These are phyloP conservation scores for Pyrochroa serraticornis DNA, from an alignment of 2,888 invertebrate species.

Conservation along the genomic window DNA sequence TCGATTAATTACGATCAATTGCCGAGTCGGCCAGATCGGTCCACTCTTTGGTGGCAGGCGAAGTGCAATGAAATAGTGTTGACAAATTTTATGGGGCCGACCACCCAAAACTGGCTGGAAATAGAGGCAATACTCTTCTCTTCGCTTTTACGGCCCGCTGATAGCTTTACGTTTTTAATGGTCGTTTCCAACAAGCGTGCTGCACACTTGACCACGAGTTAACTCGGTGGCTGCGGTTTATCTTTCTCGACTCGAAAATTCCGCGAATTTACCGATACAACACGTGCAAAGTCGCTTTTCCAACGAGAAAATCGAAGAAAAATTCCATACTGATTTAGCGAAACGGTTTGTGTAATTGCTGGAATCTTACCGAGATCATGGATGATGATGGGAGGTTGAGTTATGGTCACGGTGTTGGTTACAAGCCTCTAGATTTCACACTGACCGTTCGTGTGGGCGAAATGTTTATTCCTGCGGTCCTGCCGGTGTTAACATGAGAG, in stretches of 20 bases:
- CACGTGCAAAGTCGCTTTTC: constrained; percentile 10
- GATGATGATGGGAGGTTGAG: constrained; percentile 16
- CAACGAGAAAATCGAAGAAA: neutral
- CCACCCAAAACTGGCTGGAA: constrained; percentile 28
- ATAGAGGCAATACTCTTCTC: constrained; percentile 6
- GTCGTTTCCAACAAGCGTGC: constrained; percentile 26
- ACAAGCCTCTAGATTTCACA: constrained; percentile 20
- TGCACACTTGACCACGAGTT: constrained; percentile 27
- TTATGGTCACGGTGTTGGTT: constrained; percentile 20
- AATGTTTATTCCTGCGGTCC: constrained; percentile 25
- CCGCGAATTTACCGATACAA: constrained; percentile 18
- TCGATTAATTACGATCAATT: constrained; percentile 28
- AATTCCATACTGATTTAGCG: neutral
- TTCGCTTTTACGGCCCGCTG: constrained; percentile 13
- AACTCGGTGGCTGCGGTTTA: constrained; percentile 21
- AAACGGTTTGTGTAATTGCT: constrained; percentile 5
- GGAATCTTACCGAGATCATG: neutral
- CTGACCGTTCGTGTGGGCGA: constrained; percentile 28
- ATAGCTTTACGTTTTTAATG: constrained; percentile 9
- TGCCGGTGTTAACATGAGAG: constrained; percentile 7
- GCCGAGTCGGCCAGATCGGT: constrained; percentile 3
- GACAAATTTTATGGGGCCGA: constrained; percentile 29
- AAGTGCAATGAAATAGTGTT: constrained; percentile 19
- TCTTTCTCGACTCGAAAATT: constrained; percentile 15
- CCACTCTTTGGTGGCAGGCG: neutral